Percentiles rank a stretch among this genome's conserved stretches.
phyloP scores from a whole-genome alignment of 2,113 vertebrate species.

The Atherinomorus stipes region DNA sequence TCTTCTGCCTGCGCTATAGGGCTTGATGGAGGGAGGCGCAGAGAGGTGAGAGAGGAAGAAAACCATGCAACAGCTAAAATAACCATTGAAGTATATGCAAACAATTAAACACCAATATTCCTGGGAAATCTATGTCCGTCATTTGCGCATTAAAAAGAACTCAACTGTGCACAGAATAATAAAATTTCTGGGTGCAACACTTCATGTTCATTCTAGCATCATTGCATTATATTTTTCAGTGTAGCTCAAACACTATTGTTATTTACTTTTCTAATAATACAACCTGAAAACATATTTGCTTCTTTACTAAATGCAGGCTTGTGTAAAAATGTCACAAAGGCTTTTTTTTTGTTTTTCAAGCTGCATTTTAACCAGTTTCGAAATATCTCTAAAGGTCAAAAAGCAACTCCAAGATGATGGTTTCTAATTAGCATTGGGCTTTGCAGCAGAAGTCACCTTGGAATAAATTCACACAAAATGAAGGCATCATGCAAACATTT shows the following conservation, averaged over 20 bases:
- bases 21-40: slow-evolving; percentile 56
- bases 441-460: slow-evolving; percentile 62
- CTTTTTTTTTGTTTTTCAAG: neutral
- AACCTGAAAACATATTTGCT: neutral
- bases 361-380: slow-evolving; percentile 20
- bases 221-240: neutral
- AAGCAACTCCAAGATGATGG: slow-evolving; percentile 43
- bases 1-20: slow-evolving; percentile 53
- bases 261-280: neutral
- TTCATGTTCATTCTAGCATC: neutral
- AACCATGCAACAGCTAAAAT: slow-evolving; percentile 43
- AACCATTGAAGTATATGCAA: slow-evolving; percentile 61
- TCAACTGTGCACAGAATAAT: neutral
- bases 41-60: slow-evolving; percentile 62
- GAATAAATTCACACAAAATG: slow-evolving; percentile 52
- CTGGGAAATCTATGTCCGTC: slow-evolving; percentile 25
- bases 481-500: neutral
- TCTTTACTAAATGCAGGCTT: neutral
- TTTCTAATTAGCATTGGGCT: slow-evolving; percentile 56
- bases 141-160: slow-evolving; percentile 13
- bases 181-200: neutral
- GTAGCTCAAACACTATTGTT: neutral
- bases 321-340: slow-evolving; percentile 17
- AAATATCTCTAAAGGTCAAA: slow-evolving; percentile 68
- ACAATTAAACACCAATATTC: slow-evolving; percentile 51